These are phyloP conservation scores for Menura novaehollandiae DNA, from an alignment of 2,113 vertebrate species.

Conservation along the genomic window DNA sequence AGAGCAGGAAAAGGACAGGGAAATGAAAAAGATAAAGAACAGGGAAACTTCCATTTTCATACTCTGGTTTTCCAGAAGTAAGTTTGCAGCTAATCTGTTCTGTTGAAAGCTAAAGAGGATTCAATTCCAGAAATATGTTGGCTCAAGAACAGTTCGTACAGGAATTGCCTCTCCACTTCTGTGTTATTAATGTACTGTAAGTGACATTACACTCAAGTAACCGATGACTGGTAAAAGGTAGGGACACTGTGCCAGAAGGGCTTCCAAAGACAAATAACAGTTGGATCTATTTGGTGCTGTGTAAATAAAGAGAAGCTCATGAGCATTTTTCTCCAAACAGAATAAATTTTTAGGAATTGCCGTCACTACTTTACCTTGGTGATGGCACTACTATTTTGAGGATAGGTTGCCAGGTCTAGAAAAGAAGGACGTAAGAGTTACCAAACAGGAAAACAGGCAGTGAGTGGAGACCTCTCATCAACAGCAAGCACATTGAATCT, in stretches of 20 bases:
- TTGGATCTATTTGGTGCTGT: neutral
- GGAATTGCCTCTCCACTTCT: neutral
- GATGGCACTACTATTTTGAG: neutral
- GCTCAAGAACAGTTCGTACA: neutral
- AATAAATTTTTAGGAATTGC: neutral
- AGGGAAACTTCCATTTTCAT: neutral
- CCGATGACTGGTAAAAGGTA: neutral
- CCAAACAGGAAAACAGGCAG: neutral
- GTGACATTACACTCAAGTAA: neutral
- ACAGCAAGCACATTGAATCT: neutral
- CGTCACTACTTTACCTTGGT: fast-evolving
- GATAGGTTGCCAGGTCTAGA: neutral
- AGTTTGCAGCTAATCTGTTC: neutral
- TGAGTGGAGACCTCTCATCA: neutral
- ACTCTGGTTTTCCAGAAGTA: neutral
- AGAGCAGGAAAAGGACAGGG: neutral
- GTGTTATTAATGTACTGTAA: neutral
- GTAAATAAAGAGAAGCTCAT: neutral
- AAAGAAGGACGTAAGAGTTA: neutral
- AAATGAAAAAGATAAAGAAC: fast-evolving
- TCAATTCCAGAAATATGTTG: neutral
- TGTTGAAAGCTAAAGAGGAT: neutral
- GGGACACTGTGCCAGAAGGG: neutral
- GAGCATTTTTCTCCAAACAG: neutral
- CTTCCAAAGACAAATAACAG: neutral